Percentiles rank a stretch among this genome's conserved stretches.
Evolutionary conservation across 2,797 vertebrate genomes (phyloP).

Genomic region (Gila robusta): DNA sequence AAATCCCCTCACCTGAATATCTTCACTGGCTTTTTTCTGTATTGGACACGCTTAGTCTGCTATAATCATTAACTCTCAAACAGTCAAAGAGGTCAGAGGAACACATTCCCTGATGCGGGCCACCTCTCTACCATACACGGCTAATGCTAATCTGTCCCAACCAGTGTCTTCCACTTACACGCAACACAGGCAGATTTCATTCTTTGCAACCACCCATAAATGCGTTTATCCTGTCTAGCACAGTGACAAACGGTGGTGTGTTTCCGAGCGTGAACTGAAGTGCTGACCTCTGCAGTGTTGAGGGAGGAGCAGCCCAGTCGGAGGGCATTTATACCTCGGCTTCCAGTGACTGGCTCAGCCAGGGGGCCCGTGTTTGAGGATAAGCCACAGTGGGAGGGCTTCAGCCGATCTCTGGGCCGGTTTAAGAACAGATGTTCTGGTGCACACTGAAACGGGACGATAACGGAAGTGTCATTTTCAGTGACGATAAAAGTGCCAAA

Average conservation of each 20-base stretch:
- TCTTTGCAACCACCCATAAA: not conserved
- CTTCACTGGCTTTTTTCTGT: not conserved
- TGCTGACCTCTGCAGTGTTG: slow-evolving; percentile 73
- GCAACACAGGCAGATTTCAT: slow-evolving; percentile 11
- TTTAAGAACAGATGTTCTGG: slow-evolving; percentile 14
- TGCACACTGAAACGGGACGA: not conserved
- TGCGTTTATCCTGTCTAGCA: slow-evolving; percentile 25
- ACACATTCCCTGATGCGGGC: slow-evolving; percentile 62
- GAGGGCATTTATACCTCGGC: slow-evolving; percentile 59
- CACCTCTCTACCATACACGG: slow-evolving; percentile 57
- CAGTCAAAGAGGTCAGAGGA: slow-evolving; percentile 59
- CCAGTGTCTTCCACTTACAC: not conserved
- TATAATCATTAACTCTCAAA: slow-evolving; percentile 64
- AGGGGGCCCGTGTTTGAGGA: not conserved
- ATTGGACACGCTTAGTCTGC: slow-evolving; percentile 52
- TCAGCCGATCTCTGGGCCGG: not conserved
- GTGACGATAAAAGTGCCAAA: not conserved
- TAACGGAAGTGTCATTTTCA: not conserved
- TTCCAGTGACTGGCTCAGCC: slow-evolving; percentile 1
- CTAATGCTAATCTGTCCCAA: slow-evolving; percentile 66
- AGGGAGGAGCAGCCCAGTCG: slow-evolving; percentile 67
- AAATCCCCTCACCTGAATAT: not conserved
- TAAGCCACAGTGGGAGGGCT: slow-evolving; percentile 12
- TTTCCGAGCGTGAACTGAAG: slow-evolving; percentile 72
- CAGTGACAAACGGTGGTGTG: slow-evolving; percentile 63